Evolutionary conservation across 2,797 vertebrate genomes (phyloP).

Genomic region (Lagodon rhomboides): DNA sequence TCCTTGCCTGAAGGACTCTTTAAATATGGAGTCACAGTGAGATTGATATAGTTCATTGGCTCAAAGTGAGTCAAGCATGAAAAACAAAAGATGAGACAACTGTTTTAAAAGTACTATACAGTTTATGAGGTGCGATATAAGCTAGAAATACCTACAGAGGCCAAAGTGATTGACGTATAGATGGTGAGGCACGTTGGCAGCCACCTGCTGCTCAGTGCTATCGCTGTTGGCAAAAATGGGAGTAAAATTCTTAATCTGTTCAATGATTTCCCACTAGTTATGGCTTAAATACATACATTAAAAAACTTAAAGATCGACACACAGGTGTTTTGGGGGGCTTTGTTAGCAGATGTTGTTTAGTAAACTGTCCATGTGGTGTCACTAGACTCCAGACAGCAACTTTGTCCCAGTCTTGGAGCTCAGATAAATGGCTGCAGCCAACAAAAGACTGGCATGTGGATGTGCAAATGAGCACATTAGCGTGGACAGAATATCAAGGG

Average conservation of each 20-base stretch:
- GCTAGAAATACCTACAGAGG: conserved; percentile 48
- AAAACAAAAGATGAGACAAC: background rate
- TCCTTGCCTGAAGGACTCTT: conserved; percentile 33
- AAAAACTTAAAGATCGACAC: background rate
- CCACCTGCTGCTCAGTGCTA: conserved; percentile 19
- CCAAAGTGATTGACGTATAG: conserved; percentile 39
- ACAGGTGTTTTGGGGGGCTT: background rate
- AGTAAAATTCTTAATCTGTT: background rate
- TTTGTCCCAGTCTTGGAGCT: background rate
- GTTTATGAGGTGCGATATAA: conserved; percentile 22
- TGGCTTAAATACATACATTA: background rate
- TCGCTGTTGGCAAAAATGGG: background rate
- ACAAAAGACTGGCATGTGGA: conserved; percentile 55
- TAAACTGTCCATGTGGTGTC: conserved; percentile 68
- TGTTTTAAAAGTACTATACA: conserved; percentile 6
- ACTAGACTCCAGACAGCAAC: conserved; percentile 49
- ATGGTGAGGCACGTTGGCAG: conserved; percentile 31
- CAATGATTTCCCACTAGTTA: conserved; percentile 1
- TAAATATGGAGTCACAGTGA: conserved; percentile 27
- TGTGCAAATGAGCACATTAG: conserved; percentile 64
- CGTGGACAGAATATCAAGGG: conserved; percentile 65
- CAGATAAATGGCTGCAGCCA: conserved; percentile 37
- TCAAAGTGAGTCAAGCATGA: conserved; percentile 10
- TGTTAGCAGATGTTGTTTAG: conserved; percentile 13
- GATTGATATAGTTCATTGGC: background rate